A percentile compares a stretch with the other conserved stretches of the same genome.
Conservation (phyloP, 2,113 vertebrate species). For the Mus spicilegus region DNA sequence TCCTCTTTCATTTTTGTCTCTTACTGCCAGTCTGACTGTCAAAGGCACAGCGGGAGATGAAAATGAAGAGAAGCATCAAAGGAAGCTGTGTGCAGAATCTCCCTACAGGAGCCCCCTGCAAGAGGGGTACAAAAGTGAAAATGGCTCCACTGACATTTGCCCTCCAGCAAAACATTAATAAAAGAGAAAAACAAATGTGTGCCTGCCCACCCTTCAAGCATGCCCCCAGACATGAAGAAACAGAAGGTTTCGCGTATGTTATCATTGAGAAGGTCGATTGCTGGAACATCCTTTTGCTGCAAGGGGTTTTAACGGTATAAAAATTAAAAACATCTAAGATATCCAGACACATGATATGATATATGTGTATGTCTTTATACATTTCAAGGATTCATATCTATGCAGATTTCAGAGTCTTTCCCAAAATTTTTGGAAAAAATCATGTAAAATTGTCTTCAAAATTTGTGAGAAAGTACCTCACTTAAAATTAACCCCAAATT, state of each 20-base stretch:
- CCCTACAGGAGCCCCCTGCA: slow-evolving; percentile 79
- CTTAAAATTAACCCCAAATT: background rate
- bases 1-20: slow-evolving; percentile 77
- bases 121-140: slow-evolving; percentile 74
- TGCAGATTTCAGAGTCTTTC: background rate
- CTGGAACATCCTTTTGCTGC: slow-evolving; percentile 65
- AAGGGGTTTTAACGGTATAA: slow-evolving; percentile 56
- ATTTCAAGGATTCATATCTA: background rate
- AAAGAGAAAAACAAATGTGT: slow-evolving; percentile 76
- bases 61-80: slow-evolving; percentile 83
- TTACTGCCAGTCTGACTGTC: slow-evolving; percentile 67
- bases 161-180: slow-evolving; percentile 83
- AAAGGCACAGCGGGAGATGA: slow-evolving; percentile 77
- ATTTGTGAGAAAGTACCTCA: background rate
- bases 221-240: slow-evolving; percentile 73
- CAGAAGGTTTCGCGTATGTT: slow-evolving; percentile 60
- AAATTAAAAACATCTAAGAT: slow-evolving; percentile 1
- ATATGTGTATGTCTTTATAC: background rate
- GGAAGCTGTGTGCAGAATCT: slow-evolving; percentile 70
- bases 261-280: slow-evolving; percentile 63
- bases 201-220: slow-evolving; percentile 64
- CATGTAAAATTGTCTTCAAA: background rate
- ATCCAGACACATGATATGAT: slow-evolving; percentile 1
- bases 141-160: slow-evolving; percentile 80
- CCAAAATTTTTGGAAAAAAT: background rate